A percentile compares a stretch with the other conserved stretches of the same genome.
Evolutionary conservation across 2,888 invertebrate genomes (phyloP).

Genomic region (Beris chalybata): DNA sequence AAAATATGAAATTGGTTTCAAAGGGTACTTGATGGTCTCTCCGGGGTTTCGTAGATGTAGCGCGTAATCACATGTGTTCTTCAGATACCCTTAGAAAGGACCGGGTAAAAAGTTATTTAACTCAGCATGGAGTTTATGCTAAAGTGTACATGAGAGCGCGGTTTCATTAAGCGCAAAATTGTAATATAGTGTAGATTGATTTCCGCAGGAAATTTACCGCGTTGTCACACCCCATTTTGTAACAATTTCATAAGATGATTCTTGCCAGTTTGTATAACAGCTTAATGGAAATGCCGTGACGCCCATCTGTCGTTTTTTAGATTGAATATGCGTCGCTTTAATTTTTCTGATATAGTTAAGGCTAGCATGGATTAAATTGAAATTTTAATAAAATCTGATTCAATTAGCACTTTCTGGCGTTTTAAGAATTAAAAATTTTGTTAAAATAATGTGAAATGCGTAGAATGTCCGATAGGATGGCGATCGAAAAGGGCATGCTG

Average conservation of each 20-base stretch:
- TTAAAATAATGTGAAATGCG: too few species aligned
- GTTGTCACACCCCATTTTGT: not conserved
- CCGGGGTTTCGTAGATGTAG: too few species aligned
- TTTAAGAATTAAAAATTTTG: too few species aligned
- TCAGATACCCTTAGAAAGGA: not conserved
- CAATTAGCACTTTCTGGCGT: too few species aligned
- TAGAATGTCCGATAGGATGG: too few species aligned
- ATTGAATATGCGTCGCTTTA: too few species aligned
- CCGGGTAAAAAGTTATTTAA: not conserved
- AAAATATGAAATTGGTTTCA: too few species aligned
- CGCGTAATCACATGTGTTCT: not conserved
- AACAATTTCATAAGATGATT: not conserved
- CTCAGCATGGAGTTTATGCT: not conserved
- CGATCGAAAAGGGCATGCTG: too few species aligned
- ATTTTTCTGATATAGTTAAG: too few species aligned
- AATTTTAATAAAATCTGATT: too few species aligned
- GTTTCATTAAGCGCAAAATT: not conserved
- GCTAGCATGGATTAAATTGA: too few species aligned
- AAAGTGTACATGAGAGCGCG: not conserved
- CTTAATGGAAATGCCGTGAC: not conserved
- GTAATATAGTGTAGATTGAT: conserved; percentile 1
- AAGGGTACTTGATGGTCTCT: too few species aligned
- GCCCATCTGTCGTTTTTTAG: conserved; percentile 1
- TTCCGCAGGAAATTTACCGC: not conserved
- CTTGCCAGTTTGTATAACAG: not conserved